phyloP scores from a whole-genome alignment of 2,113 vertebrate species.

The Hymenochirus boettgeri region DNA sequence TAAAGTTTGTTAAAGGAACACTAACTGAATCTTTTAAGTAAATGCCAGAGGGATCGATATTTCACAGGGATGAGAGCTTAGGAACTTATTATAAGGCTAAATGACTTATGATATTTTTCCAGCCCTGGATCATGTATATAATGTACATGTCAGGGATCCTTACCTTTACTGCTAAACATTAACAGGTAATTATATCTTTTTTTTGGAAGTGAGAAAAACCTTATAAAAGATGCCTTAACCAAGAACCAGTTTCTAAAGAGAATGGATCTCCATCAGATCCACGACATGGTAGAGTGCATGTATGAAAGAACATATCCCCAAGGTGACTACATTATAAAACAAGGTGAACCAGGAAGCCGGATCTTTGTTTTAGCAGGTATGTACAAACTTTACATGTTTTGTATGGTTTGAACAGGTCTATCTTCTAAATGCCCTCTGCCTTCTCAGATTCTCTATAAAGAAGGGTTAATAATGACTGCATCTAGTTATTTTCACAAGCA shows the following conservation, averaged over 20 bases:
- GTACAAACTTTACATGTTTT: not conserved
- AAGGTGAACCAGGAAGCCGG: slow-evolving; percentile 83
- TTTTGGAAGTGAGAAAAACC: slow-evolving; percentile 77
- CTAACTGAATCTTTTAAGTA: too few species aligned
- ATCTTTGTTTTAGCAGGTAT: slow-evolving; percentile 88
- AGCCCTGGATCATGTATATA: too few species aligned
- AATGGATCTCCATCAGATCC: slow-evolving; percentile 81
- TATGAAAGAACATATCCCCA: slow-evolving; percentile 80
- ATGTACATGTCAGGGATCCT: too few species aligned
- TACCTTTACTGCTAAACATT: too few species aligned
- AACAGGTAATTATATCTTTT: not conserved
- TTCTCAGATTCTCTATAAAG: not conserved
- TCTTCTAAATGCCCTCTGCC: slow-evolving; percentile 12
- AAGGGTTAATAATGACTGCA: slow-evolving; percentile 8
- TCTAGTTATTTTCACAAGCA: slow-evolving; percentile 23
- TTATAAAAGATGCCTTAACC: slow-evolving; percentile 79
- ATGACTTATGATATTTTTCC: too few species aligned
- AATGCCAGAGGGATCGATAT: too few species aligned
- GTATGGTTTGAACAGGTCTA: too few species aligned
- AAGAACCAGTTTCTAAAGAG: slow-evolving; percentile 88
- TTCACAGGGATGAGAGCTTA: too few species aligned
- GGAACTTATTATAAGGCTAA: too few species aligned
- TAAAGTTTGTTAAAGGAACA: too few species aligned
- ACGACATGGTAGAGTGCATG: slow-evolving; percentile 92
- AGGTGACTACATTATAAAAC: slow-evolving; percentile 78